A percentile compares a stretch with the other conserved stretches of the same genome.
These are phyloP conservation scores for Cremastinae sp. DNA, from an alignment of 2,888 invertebrate genomes.

Conservation along the genomic window DNA sequence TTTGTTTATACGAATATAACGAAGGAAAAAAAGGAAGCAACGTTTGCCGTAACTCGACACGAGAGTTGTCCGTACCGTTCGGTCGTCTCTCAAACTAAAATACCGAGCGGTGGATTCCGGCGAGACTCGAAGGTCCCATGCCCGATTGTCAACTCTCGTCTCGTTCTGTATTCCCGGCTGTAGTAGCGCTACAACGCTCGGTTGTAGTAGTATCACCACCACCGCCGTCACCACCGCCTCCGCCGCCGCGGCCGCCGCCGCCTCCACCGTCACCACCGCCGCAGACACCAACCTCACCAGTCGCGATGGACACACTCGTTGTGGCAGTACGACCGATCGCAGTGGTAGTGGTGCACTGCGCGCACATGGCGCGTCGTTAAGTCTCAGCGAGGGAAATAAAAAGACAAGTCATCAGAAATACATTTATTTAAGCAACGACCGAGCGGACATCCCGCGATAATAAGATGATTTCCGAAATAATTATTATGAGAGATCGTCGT, in stretches of 20 bases:
- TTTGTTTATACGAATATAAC: slow-evolving; percentile 12
- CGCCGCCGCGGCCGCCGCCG: slow-evolving; percentile 6
- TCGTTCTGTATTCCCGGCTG: slow-evolving; percentile 35
- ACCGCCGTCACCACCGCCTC: slow-evolving; percentile 4
- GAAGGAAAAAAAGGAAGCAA: slow-evolving; percentile 5
- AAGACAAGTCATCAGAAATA: neutral
- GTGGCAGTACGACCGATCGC: slow-evolving; percentile 20
- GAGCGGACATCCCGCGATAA: no score
- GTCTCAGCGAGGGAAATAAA: slow-evolving; percentile 1
- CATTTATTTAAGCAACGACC: no score
- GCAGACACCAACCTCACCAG: slow-evolving; percentile 16
- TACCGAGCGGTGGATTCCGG: slow-evolving; percentile 38
- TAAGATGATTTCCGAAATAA: no score
- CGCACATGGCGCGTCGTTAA: slow-evolving; percentile 62
- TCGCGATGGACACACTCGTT: slow-evolving; percentile 39
- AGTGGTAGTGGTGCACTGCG: slow-evolving; percentile 40
- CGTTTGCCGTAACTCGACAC: slow-evolving; percentile 17
- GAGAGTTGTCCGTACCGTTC: slow-evolving; percentile 21
- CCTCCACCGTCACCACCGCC: slow-evolving; percentile 9
- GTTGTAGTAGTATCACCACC: slow-evolving; percentile 41
- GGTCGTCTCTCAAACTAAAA: slow-evolving; percentile 29
- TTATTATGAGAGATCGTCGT: no score
- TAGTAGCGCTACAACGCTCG: slow-evolving; percentile 25
- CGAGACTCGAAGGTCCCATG: slow-evolving; percentile 56
- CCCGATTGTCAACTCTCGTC: slow-evolving; percentile 58